phyloP scores from a whole-genome alignment of 2,888 invertebrate species.

The Agrochola lota region DNA sequence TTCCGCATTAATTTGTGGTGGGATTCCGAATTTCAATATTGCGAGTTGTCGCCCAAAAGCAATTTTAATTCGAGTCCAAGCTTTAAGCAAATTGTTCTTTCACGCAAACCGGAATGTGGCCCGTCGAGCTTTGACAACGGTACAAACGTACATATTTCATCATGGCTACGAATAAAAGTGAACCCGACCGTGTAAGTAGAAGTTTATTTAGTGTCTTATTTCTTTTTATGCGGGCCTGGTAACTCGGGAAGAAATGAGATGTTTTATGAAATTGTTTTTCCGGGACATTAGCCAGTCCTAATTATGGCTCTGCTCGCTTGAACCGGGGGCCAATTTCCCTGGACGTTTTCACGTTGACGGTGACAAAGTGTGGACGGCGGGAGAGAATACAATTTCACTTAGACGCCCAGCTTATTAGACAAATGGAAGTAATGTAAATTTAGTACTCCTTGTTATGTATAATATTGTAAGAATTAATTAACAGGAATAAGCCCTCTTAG shows the following conservation, averaged over 20 bases:
- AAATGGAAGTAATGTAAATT: constrained; percentile 82
- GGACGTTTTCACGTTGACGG: constrained; percentile 86
- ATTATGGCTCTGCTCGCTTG: constrained; percentile 83
- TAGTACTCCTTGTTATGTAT: constrained; percentile 69
- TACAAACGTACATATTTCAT: constrained; percentile 73
- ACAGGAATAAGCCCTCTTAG: constrained; percentile 56
- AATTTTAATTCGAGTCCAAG: constrained; percentile 81
- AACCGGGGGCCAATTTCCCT: constrained; percentile 85
- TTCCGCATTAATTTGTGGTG: constrained; percentile 61
- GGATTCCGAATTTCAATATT: constrained; percentile 73
- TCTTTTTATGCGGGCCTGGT: constrained; percentile 83
- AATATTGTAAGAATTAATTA: constrained; percentile 66
- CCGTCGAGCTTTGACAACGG: constrained; percentile 71
- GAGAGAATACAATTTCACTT: constrained; percentile 83
- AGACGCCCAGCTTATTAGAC: constrained; percentile 81
- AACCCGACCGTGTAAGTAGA: constrained; percentile 83
- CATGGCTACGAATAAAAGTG: constrained; percentile 79
- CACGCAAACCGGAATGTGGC: constrained; percentile 80
- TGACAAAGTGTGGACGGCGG: constrained; percentile 84
- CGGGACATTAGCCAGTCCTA: constrained; percentile 88
- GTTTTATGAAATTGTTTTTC: constrained; percentile 90
- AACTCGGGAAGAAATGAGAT: constrained; percentile 81
- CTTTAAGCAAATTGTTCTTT: constrained; percentile 79
- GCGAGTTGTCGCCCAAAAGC: constrained; percentile 74
- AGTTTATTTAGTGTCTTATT: constrained; percentile 88